Conservation (phyloP, 2,113 vertebrate genomes). For the Dendropsophus ebraccatus region DNA sequence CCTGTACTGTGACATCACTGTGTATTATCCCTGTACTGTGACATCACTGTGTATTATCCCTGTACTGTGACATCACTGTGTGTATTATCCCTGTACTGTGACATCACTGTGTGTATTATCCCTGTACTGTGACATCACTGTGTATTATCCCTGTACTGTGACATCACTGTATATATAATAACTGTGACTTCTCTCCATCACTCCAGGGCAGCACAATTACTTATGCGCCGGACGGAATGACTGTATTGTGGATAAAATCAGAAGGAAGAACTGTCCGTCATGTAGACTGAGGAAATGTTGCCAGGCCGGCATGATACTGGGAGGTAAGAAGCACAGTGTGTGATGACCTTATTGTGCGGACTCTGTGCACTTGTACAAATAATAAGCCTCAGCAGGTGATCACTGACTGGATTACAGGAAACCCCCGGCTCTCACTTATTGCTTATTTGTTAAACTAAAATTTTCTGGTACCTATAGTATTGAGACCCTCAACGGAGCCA, state of each 20-base stretch:
- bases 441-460: not conserved
- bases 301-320: constrained; percentile 97
- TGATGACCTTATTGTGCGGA: not conserved
- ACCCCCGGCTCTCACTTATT: not conserved
- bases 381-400: no score
- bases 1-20: not conserved
- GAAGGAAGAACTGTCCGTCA: constrained; percentile 96
- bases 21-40: not conserved
- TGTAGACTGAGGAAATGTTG: constrained; percentile 97
- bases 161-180: not conserved
- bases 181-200: not conserved
- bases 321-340: constrained; percentile 80
- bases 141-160: no score
- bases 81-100: not conserved
- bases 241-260: constrained; percentile 98
- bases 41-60: not conserved
- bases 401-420: no score
- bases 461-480: no score
- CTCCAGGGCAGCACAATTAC: constrained; percentile 93
- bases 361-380: no score
- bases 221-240: constrained; percentile 97
- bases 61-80: not conserved
- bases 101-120: not conserved
- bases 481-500: no score
- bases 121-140: not conserved